A percentile compares a stretch with the other conserved stretches of the same genome.
Evolutionary conservation across 2,888 invertebrate genomes (phyloP).

Genomic region (Odontomyia ornata): DNA sequence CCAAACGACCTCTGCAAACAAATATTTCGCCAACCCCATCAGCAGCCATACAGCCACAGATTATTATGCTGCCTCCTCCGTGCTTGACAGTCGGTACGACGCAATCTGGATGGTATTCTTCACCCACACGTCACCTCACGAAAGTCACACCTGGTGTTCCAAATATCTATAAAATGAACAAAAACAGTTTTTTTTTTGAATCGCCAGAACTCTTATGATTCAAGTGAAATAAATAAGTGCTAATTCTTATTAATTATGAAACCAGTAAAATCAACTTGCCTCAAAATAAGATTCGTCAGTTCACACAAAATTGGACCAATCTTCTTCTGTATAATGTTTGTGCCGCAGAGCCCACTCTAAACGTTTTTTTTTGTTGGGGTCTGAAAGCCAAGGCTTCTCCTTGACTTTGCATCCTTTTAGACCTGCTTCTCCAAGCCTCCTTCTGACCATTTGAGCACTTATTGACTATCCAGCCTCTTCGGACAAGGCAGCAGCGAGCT

Average conservation of each 20-base stretch:
- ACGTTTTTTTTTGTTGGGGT: constrained; percentile 3
- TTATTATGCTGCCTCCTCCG: constrained; percentile 4
- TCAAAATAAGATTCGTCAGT: constrained; percentile 4
- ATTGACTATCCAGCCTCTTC: background rate
- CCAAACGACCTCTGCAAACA: background rate
- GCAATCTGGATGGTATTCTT: constrained; percentile 24
- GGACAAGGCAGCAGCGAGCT: background rate
- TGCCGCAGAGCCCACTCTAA: background rate
- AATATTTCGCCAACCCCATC: constrained; percentile 10
- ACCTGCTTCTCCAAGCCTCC: background rate
- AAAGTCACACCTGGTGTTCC: constrained; percentile 18
- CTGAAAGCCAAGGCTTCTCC: constrained; percentile 1
- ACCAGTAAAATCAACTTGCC: background rate
- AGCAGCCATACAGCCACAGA: background rate
- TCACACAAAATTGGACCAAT: constrained; percentile 13
- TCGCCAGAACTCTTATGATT: background rate
- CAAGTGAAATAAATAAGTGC: background rate
- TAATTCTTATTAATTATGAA: background rate
- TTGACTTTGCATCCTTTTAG: constrained; percentile 18
- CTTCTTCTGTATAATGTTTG: constrained; percentile 18
- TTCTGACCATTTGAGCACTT: constrained; percentile 1
- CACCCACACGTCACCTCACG: background rate
- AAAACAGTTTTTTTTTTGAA: background rate
- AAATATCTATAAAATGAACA: constrained; percentile 5
- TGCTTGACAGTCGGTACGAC: background rate